These are phyloP conservation scores for Phengaris alcon DNA, from an alignment of 2,888 invertebrate genomes.

Conservation along the genomic window DNA sequence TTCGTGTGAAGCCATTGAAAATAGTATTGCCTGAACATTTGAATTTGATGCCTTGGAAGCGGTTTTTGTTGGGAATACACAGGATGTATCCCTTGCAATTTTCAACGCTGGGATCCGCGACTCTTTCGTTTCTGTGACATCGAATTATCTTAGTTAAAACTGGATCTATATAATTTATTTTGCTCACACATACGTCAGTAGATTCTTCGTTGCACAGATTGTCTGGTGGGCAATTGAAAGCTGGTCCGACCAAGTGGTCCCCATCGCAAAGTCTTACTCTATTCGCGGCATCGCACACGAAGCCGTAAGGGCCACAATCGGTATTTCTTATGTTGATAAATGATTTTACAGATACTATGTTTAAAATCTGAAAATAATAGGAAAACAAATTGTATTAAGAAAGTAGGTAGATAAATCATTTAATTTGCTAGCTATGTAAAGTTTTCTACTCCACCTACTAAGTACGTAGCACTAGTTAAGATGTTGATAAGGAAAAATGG, in stretches of 20 bases:
- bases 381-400: too few species aligned
- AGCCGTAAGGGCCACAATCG: conserved; percentile 67
- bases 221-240: conserved; percentile 63
- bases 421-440: neutral
- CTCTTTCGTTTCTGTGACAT: conserved; percentile 63
- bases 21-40: conserved; percentile 67
- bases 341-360: conserved; percentile 35
- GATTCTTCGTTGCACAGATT: conserved; percentile 70
- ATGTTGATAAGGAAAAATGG: too few species aligned
- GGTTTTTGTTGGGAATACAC: conserved; percentile 66
- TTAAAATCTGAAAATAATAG: conserved; percentile 32
- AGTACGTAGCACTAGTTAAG: too few species aligned
- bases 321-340: conserved; percentile 46
- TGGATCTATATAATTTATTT: conserved; percentile 61
- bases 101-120: conserved; percentile 65
- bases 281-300: conserved; percentile 58
- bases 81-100: conserved; percentile 72
- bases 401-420: neutral
- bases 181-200: conserved; percentile 63
- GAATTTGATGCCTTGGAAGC: conserved; percentile 70
- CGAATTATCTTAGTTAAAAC: conserved; percentile 53
- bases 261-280: conserved; percentile 64
- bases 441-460: too few species aligned
- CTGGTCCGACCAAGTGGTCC: conserved; percentile 55
- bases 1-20: conserved; percentile 64